Evolutionary conservation across 2,888 invertebrate species (phyloP).

Genomic region (Megalurothrips usitatus): DNA sequence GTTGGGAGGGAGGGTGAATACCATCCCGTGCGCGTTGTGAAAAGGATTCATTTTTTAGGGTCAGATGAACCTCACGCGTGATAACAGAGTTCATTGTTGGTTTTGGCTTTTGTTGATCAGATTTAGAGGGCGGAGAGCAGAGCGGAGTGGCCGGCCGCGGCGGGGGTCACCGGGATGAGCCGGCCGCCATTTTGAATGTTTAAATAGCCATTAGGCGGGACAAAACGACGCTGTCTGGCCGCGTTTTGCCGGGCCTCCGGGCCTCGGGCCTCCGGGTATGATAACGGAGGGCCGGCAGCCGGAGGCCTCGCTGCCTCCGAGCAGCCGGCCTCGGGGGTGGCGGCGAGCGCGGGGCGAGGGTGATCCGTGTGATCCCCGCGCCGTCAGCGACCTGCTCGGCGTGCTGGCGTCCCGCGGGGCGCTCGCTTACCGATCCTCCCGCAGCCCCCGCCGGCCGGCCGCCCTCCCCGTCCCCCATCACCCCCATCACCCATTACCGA

Average conservation of each 20-base stretch:
- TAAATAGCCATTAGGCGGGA: background rate
- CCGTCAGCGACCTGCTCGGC: too few species aligned
- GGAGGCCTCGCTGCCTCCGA: too few species aligned
- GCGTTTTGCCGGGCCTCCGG: background rate
- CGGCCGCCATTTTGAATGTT: constrained; percentile 13
- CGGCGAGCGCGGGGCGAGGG: too few species aligned
- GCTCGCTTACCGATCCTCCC: too few species aligned
- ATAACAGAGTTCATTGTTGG: constrained; percentile 19
- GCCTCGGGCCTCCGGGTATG: too few species aligned
- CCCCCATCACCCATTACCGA: too few species aligned
- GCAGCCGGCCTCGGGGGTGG: background rate
- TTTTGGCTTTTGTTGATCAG: constrained; percentile 20
- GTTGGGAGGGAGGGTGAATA: background rate
- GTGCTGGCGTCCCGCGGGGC: too few species aligned
- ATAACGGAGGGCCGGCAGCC: background rate
- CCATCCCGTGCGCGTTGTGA: background rate
- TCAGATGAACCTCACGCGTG: constrained; percentile 19
- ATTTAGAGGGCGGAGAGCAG: background rate
- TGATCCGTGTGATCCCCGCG: too few species aligned
- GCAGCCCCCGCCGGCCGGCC: too few species aligned
- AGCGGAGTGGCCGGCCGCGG: background rate
- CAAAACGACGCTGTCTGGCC: background rate
- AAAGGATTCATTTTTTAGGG: constrained; percentile 22
- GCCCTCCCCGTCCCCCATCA: too few species aligned
- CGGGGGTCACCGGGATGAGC: background rate